A percentile compares a stretch with the other conserved stretches of the same genome.
These are phyloP conservation scores for Homarus americanus DNA, from an alignment of 1,140 invertebrate genomes.

Conservation along the genomic window DNA sequence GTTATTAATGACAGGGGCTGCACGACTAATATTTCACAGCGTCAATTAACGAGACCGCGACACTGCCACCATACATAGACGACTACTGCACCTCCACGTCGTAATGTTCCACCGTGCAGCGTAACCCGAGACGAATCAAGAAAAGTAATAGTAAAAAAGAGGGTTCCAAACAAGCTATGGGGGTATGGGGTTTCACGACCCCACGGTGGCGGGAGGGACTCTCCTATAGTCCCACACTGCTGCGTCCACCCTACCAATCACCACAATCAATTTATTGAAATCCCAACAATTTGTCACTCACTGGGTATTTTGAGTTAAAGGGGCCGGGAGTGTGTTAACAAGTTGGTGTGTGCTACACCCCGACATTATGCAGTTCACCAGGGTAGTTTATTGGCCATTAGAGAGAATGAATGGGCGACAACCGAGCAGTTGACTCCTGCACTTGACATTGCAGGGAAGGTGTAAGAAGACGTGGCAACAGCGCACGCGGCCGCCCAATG, in stretches of 20 bases:
- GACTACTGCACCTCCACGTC: too few relatives aligned
- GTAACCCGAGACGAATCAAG: too few relatives aligned
- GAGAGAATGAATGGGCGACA: slow-evolving; percentile 66
- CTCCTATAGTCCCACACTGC: neutral
- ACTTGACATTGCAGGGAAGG: slow-evolving; percentile 68
- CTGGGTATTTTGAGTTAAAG: slow-evolving; percentile 34
- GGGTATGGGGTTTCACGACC: too few relatives aligned
- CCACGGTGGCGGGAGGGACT: too few relatives aligned
- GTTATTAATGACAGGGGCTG: neutral
- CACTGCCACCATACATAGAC: too few relatives aligned
- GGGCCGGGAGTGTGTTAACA: slow-evolving; percentile 23
- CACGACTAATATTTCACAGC: too few relatives aligned
- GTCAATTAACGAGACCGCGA: too few relatives aligned
- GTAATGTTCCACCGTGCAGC: too few relatives aligned
- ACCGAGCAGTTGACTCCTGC: slow-evolving; percentile 64
- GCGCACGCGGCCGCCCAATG: slow-evolving; percentile 63
- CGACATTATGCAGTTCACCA: slow-evolving; percentile 44
- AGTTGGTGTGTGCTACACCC: slow-evolving; percentile 20
- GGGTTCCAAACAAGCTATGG: too few relatives aligned
- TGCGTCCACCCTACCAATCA: slow-evolving; percentile 62
- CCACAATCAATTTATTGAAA: slow-evolving; percentile 66
- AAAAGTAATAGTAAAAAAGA: too few relatives aligned
- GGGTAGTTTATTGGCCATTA: slow-evolving; percentile 55
- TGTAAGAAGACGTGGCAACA: slow-evolving; percentile 66
- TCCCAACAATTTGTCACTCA: slow-evolving; percentile 62